Evolutionary conservation across 2,113 vertebrate genomes (phyloP).

Genomic region (Rattus rattus): DNA sequence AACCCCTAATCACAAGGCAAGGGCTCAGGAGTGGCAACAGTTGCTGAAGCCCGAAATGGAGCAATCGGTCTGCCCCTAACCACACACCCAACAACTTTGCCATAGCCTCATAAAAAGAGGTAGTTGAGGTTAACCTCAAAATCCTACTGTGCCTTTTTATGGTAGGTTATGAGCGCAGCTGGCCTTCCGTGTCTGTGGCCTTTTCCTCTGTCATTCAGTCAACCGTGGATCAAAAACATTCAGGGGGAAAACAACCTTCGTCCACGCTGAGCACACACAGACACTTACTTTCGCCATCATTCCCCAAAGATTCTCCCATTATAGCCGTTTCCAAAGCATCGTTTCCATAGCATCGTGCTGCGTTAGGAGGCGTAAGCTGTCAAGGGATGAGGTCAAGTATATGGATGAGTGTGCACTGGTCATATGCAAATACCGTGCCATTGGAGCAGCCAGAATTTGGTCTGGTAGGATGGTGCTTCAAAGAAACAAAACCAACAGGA

Average conservation of each 20-base stretch:
- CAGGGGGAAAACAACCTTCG: background rate
- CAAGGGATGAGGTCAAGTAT: background rate
- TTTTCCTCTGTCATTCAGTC: background rate
- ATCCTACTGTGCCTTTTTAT: background rate
- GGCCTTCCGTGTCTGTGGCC: background rate
- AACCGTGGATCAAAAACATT: background rate
- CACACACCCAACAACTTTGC: background rate
- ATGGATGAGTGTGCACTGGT: too few species aligned
- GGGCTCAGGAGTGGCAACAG: background rate
- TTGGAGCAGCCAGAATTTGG: background rate
- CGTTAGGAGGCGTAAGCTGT: background rate
- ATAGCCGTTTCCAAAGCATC: too few species aligned
- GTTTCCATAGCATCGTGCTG: background rate
- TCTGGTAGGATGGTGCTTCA: background rate
- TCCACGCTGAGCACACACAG: background rate
- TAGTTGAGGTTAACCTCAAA: constrained; percentile 56
- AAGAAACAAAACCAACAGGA: background rate
- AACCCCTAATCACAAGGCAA: background rate
- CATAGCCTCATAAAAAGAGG: constrained; percentile 3
- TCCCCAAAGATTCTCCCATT: background rate
- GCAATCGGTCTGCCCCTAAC: constrained; percentile 1
- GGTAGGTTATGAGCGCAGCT: background rate
- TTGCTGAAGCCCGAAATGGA: background rate
- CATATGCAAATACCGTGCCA: background rate
- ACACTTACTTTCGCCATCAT: too few species aligned